Percentiles rank a stretch among this genome's conserved stretches.
These are phyloP conservation scores for Cephus spinipes DNA, from an alignment of 2,888 invertebrate genomes.

Conservation along the genomic window DNA sequence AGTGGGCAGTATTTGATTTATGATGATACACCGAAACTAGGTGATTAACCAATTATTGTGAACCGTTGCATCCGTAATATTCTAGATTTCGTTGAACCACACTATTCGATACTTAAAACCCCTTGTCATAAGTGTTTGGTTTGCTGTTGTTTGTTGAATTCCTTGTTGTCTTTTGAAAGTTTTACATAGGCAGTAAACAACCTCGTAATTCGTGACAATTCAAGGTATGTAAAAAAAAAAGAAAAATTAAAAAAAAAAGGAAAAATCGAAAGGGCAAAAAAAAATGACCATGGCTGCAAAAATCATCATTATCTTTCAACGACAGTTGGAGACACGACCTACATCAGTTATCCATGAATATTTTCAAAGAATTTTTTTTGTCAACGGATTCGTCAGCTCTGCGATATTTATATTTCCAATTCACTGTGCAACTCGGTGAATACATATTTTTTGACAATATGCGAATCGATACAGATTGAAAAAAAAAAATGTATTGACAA, in stretches of 20 bases:
- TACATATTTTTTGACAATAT: background rate
- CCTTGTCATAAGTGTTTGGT: constrained; percentile 33
- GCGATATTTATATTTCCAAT: background rate
- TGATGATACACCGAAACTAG: background rate
- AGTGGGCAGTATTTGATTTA: background rate
- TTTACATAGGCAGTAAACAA: constrained; percentile 16
- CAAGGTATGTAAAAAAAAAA: constrained; percentile 52
- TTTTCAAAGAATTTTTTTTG: background rate
- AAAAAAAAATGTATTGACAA: constrained; percentile 23
- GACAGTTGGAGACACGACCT: constrained; percentile 20
- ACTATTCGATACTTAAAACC: background rate
- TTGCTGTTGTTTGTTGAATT: constrained; percentile 34
- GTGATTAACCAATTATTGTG: background rate
- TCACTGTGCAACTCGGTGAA: background rate
- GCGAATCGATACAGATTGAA: constrained; percentile 61
- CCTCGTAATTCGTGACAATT: constrained; percentile 26
- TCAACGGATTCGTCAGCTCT: background rate
- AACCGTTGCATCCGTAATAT: constrained; percentile 1
- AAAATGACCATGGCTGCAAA: constrained; percentile 61
- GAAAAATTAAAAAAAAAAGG: constrained; percentile 31
- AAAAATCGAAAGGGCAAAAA: background rate
- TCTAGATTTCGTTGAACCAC: background rate
- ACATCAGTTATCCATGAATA: constrained; percentile 13
- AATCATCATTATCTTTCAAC: constrained; percentile 56
- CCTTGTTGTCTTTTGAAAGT: constrained; percentile 26